Base-by-base conservation (phyloP, 2,113 vertebrate species). In the Elaphurus davidianus region DNA sequence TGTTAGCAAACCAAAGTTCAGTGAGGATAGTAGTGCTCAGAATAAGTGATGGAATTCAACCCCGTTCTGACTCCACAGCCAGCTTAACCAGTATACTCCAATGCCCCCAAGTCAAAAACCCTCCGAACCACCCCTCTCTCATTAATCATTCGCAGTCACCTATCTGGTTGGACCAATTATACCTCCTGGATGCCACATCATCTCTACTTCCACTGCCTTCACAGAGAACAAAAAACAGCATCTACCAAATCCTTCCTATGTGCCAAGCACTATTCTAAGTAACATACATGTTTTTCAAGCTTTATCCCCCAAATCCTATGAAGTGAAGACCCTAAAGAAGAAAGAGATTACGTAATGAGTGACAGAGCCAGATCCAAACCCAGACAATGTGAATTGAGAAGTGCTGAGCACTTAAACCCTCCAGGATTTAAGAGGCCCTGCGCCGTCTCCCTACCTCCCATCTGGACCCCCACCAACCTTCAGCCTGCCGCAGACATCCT, bases 1-100 rank as follows among this genome's bases (percentile, higher is more conserved):
- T 84, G 16, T 85, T 40, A 96, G 62, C 62, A 91, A 97, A 84
- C 64, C 57, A 95, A 96, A 93, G 81, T 45, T 92, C 85, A 28
- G 45, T 15, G 6, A 30, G 62, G 33, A 94, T 7, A 54, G 78
- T n/a, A 83, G 91, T 79, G 83, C 87, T 87, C 85, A 55, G 27
- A 33, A 19, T 78, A 93, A 67, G 10, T 67, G 54, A 92, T 9
- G 60, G 59, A 96, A 88, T 64, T 90, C 8, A 36, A 82, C 43
- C 59, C 45, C 17, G 16, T 85, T 87, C 45, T 64, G 14, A 96
- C 54, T 76, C 59, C 9, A 82, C 2, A 59, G 79, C 84, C 90
- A 96, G 30, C 40, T 93, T 81, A 95, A 62, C 84, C 67, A 88
- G 71, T 64, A 74, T 6, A 67, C 3, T 40, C 82, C 43, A n/a